phyloP scores from a whole-genome alignment of 64 coral and sea anemone genomes.

The Montipora capricornis region DNA sequence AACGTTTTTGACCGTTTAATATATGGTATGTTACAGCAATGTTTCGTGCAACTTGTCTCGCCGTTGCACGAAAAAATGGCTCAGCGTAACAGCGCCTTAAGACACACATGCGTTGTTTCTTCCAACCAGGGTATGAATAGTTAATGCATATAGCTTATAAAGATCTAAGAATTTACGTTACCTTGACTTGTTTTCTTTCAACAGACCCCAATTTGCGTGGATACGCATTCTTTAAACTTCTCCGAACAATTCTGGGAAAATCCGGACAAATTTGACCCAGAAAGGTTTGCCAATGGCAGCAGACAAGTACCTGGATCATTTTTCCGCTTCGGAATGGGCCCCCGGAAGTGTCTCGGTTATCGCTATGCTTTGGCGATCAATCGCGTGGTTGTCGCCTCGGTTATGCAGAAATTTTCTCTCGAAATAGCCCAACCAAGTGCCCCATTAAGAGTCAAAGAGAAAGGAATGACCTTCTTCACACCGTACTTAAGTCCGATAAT shows the following conservation, averaged over 20 bases:
- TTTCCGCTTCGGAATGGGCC: constrained; percentile 95
- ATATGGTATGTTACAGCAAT: no score
- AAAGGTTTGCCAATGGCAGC: constrained; percentile 64
- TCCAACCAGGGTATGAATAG: no score
- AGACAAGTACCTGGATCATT: constrained; percentile 73
- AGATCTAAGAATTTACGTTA: no score
- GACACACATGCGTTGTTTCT: no score
- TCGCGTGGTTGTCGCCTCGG: constrained; percentile 64
- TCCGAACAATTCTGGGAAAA: constrained; percentile 83
- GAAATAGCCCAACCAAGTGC: constrained; percentile 43
- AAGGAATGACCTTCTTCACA: constrained; percentile 81
- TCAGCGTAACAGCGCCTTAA: no score
- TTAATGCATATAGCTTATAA: no score
- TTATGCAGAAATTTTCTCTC: constrained; percentile 74
- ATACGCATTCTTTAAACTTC: constrained; percentile 87
- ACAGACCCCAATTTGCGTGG: constrained; percentile 95
- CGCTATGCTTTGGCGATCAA: constrained; percentile 89
- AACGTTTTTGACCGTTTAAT: no score
- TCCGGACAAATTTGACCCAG: constrained; percentile 82
- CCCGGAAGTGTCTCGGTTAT: constrained; percentile 90
- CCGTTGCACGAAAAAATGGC: no score
- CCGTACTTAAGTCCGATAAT: constrained; percentile 89
- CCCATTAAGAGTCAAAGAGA: constrained; percentile 58
- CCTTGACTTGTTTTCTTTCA: not conserved
- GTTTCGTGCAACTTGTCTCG: no score